Percentiles rank a stretch among this genome's conserved stretches.
Evolutionary conservation across 2,888 invertebrate genomes (phyloP).

Genomic region (Thereva nobilitata): DNA sequence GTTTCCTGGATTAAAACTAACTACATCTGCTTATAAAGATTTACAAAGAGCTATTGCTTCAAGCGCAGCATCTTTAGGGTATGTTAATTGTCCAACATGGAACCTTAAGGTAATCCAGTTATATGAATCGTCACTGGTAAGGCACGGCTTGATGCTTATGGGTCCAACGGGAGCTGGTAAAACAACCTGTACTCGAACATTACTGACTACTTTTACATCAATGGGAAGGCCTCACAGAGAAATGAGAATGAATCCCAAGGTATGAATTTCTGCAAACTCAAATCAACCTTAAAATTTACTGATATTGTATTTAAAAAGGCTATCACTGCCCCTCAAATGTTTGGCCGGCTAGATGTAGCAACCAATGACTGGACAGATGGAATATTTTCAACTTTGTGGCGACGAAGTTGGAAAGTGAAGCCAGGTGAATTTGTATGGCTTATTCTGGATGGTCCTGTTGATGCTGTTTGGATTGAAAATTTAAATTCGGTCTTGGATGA

Average conservation of each 20-base stretch:
- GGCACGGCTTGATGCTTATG: constrained; percentile 88
- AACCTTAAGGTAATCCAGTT: constrained; percentile 84
- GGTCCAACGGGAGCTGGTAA: constrained; percentile 85
- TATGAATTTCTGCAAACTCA: constrained; percentile 18
- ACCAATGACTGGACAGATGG: constrained; percentile 96
- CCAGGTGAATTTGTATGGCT: constrained; percentile 73
- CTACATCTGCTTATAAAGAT: constrained; percentile 72
- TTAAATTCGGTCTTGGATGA: constrained; percentile 89
- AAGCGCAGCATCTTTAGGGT: constrained; percentile 66
- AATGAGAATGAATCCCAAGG: constrained; percentile 90
- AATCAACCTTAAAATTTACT: no score
- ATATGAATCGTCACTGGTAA: constrained; percentile 83
- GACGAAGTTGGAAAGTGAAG: constrained; percentile 78
- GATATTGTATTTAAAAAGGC: constrained; percentile 60
- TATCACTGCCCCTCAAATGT: constrained; percentile 92
- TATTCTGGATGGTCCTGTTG: constrained; percentile 82
- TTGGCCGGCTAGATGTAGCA: constrained; percentile 83
- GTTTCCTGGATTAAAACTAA: constrained; percentile 84
- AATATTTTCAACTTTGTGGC: constrained; percentile 88
- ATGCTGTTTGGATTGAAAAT: constrained; percentile 94
- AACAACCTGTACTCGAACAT: constrained; percentile 75
- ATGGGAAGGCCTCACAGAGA: constrained; percentile 79
- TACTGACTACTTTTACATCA: constrained; percentile 79
- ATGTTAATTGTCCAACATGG: constrained; percentile 84
- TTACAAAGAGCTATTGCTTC: constrained; percentile 73